Evolutionary conservation across 2,113 vertebrate species (phyloP).

Genomic region (Cettia cetti): DNA sequence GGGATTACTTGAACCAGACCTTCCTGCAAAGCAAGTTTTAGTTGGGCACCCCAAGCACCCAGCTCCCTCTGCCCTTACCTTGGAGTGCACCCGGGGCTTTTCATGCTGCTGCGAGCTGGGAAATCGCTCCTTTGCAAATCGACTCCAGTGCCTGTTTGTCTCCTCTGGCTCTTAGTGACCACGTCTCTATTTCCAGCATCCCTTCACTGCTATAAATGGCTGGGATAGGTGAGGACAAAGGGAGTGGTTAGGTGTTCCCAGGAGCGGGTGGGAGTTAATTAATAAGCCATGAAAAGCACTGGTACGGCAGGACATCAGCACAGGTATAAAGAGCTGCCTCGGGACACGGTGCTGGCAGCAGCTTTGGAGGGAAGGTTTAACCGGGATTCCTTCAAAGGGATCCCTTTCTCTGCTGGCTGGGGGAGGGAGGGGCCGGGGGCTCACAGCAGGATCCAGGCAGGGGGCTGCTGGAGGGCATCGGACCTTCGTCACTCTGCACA

Average conservation of each 20-base stretch:
- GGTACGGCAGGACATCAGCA: not conserved
- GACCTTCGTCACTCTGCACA: not conserved
- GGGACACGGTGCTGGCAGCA: accelerated
- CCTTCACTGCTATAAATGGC: not conserved
- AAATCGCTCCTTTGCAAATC: not conserved
- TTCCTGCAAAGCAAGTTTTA: not conserved
- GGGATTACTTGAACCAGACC: not conserved
- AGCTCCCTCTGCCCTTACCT: slow-evolving; percentile 18
- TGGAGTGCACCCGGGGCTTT: not conserved
- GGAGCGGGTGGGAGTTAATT: not conserved
- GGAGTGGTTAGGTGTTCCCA: slow-evolving; percentile 6
- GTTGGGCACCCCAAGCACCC: accelerated
- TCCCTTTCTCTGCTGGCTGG: not conserved
- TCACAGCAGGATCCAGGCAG: not conserved
- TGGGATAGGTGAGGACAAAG: not conserved
- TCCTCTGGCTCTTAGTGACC: not conserved
- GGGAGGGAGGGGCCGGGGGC: accelerated
- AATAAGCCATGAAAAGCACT: not conserved
- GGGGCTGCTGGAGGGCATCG: not conserved
- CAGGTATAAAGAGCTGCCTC: not conserved
- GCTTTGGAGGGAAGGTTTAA: not conserved
- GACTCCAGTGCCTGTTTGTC: not conserved
- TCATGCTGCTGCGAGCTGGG: not conserved
- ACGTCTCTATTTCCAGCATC: not conserved
- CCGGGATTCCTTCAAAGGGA: not conserved